phyloP scores from a whole-genome alignment of 2,888 invertebrate genomes.

The Ophioninae sp. region DNA sequence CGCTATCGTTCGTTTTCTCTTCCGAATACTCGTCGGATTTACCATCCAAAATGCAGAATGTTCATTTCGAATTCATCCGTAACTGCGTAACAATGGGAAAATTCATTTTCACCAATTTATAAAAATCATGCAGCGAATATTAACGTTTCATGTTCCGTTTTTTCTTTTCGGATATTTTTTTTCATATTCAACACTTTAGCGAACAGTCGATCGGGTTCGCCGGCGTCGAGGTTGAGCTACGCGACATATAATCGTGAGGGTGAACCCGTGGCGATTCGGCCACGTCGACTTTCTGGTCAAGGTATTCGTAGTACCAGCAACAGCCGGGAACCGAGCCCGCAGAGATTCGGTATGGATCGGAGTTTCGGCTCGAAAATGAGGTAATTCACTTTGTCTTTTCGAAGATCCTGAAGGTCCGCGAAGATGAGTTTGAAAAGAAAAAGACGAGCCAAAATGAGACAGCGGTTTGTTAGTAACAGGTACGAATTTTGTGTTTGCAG shows the following conservation, averaged over 20 bases:
- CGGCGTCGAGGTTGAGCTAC: slow-evolving; percentile 92
- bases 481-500: background rate
- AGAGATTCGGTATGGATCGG: slow-evolving; percentile 77
- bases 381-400: slow-evolving; percentile 59
- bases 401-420: background rate
- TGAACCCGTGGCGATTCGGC: slow-evolving; percentile 82
- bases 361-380: slow-evolving; percentile 76
- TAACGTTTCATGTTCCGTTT: background rate
- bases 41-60: background rate
- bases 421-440: too few species aligned
- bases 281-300: slow-evolving; percentile 86
- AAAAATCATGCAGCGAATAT: background rate
- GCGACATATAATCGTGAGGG: slow-evolving; percentile 85
- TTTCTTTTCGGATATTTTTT: too few species aligned
- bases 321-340: slow-evolving; percentile 82
- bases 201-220: slow-evolving; percentile 95
- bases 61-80: background rate
- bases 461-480: background rate
- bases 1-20: background rate
- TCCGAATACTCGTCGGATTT: background rate
- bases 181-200: slow-evolving; percentile 84
- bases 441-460: too few species aligned
- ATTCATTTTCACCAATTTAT: background rate
- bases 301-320: slow-evolving; percentile 78
- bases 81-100: background rate